phyloP scores from a whole-genome alignment of 35 echinoderm and acorn worm genomes.

The Holothuria glaberrima region DNA sequence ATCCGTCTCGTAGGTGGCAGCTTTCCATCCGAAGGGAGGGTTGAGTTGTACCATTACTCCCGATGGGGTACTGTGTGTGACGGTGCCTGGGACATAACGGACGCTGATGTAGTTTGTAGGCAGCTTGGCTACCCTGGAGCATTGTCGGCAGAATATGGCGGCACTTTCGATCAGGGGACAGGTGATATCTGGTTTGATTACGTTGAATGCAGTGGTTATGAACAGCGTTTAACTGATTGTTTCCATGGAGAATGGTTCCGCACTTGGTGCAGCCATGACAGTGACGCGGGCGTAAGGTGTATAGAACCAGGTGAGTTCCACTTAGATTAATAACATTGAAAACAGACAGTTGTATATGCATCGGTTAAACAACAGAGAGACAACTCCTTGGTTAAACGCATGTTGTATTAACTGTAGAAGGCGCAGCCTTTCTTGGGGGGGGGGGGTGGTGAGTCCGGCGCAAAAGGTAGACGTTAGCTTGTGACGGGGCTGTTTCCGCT shows the following conservation, averaged over 20 bases:
- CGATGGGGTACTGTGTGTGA: slow-evolving; percentile 43
- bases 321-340: too few relatives aligned
- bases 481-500: too few relatives aligned
- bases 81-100: background rate
- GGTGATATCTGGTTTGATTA: slow-evolving; percentile 41
- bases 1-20: slow-evolving; percentile 6
- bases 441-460: too few relatives aligned
- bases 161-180: slow-evolving; percentile 9
- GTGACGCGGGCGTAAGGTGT: slow-evolving; percentile 64
- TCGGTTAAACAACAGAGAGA: too few relatives aligned
- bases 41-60: slow-evolving; percentile 17
- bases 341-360: too few relatives aligned
- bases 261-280: slow-evolving; percentile 35
- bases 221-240: slow-evolving; percentile 32
- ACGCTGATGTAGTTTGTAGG: slow-evolving; percentile 15
- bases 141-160: background rate
- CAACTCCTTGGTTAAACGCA: too few relatives aligned
- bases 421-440: too few relatives aligned
- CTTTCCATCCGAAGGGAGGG: background rate
- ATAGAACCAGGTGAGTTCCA: background rate
- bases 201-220: slow-evolving; percentile 55
- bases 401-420: too few relatives aligned
- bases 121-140: slow-evolving; percentile 42
- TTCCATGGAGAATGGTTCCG: background rate
- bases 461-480: too few relatives aligned